Evolutionary conservation across 2,888 invertebrate genomes (phyloP), one percentile per base, ranked within the genome.

Genomic region (Cloeon dipterum): DNA sequence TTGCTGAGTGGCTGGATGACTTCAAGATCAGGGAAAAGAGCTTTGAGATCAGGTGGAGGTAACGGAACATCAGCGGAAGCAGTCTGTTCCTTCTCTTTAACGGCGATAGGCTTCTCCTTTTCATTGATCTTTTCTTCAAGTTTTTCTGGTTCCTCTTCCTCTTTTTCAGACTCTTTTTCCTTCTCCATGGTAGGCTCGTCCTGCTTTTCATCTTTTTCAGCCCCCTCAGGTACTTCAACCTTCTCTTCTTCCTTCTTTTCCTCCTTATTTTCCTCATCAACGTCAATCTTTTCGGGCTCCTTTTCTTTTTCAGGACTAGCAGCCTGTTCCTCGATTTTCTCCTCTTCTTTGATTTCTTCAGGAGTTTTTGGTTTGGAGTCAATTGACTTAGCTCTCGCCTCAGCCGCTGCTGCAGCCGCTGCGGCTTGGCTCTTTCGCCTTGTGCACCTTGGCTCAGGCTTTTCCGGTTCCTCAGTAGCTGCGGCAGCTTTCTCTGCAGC

Each of bases 1-100:
- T 71, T 60, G 0, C 69, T 65, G 5, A 69, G 54, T 0, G 73
- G 72, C 46, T 74, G 74, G 45, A 74, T 73, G 0, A 74, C 74
- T 52, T 74, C 74, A 34, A 74, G 57, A 49, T 74, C 74, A 4
- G 74, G 74, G 44, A 74, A 74, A 61, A 74, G 70, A 1, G 74
- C 74, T 49, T 74, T 74, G 2, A 74, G 56, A 49, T 73, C 71
- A 1, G 29, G 29, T 17, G 34, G 34, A 10, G 18, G 19, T 7
- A 34, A 34, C 17, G 20, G 34, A 5, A 11, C 16, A n/a, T n/a
- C n/a, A n/a, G 70, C 71, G 3, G 72, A 71, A 52, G 67, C 66
- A 46, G 66, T 64, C n/a, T 63, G 63, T 32, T 52, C 52, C 36
- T 54, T 56, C 41, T 57, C 56, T 26, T 57, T 55, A n/a, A n/a